Percentiles rank a stretch among this genome's conserved stretches.
Evolutionary conservation across 64 coral and sea anemone species (phyloP).

Genomic region (Acropora tenuis): DNA sequence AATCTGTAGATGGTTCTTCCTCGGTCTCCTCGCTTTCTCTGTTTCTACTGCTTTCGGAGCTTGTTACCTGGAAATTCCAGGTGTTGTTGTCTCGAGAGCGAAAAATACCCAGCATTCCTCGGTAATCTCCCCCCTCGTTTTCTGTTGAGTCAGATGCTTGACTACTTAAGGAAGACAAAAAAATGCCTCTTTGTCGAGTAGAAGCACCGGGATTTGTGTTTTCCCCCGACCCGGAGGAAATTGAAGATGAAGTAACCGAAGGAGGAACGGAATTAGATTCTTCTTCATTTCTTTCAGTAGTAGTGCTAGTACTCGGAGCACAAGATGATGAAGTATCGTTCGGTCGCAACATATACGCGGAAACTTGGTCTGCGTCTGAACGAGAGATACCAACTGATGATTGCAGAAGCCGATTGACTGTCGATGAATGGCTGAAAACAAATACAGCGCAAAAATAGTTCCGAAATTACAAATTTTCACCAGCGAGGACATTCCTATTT

Average conservation of each 20-base stretch:
- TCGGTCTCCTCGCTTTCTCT: not conserved
- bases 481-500: no score
- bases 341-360: constrained; percentile 55
- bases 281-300: not conserved
- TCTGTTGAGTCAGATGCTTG: not conserved
- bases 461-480: not conserved
- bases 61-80: constrained; percentile 40
- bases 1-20: not conserved
- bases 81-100: constrained; percentile 71
- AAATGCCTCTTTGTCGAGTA: not conserved
- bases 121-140: constrained; percentile 28
- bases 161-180: not conserved
- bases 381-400: constrained; percentile 70
- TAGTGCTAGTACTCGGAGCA: not conserved
- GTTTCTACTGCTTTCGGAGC: not conserved
- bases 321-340: constrained; percentile 7
- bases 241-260: not conserved
- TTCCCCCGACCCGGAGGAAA: not conserved
- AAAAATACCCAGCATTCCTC: constrained; percentile 83
- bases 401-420: constrained; percentile 74
- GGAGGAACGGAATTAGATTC: not conserved
- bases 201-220: not conserved
- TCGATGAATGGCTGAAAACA: constrained; percentile 20
- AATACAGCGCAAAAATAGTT: not conserved
- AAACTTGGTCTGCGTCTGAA: constrained; percentile 52